A percentile compares a stretch with the other conserved stretches of the same genome.
Evolutionary conservation across 2,888 invertebrate genomes (phyloP).

Genomic region (Pterobdella sp.): DNA sequence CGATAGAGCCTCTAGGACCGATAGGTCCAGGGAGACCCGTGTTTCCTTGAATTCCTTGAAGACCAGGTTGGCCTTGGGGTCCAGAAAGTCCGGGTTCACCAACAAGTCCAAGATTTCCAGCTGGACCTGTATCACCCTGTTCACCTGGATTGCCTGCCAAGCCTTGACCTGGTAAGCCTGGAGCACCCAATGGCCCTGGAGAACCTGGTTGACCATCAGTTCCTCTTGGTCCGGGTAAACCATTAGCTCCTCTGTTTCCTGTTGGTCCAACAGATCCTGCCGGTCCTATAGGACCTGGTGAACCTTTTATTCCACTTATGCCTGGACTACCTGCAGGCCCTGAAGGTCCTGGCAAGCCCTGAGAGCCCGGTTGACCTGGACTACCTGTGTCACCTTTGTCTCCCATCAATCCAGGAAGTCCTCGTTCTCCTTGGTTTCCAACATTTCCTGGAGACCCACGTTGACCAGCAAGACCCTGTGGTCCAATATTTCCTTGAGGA

Average conservation of each 20-base stretch:
- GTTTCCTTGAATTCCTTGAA: neutral
- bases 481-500: conserved; percentile 33
- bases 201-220: conserved; percentile 14
- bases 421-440: conserved; percentile 31
- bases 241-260: conserved; percentile 31
- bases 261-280: conserved; percentile 17
- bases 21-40: neutral
- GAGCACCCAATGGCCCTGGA: conserved; percentile 18
- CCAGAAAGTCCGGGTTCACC: neutral
- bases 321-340: conserved; percentile 31
- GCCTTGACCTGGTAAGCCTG: conserved; percentile 9
- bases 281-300: conserved; percentile 18
- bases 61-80: conserved; percentile 5
- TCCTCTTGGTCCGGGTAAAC: conserved; percentile 23
- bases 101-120: conserved; percentile 12
- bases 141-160: neutral
- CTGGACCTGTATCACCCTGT: neutral
- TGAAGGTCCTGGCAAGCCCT: conserved; percentile 26
- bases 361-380: conserved; percentile 26
- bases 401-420: conserved; percentile 7
- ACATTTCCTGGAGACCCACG: conserved; percentile 32
- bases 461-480: conserved; percentile 32
- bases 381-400: conserved; percentile 21
- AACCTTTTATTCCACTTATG: conserved; percentile 28
- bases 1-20: conserved; percentile 37